These are phyloP conservation scores for Silurus aristotelis DNA, from an alignment of 2,797 vertebrate species.

Conservation along the genomic window DNA sequence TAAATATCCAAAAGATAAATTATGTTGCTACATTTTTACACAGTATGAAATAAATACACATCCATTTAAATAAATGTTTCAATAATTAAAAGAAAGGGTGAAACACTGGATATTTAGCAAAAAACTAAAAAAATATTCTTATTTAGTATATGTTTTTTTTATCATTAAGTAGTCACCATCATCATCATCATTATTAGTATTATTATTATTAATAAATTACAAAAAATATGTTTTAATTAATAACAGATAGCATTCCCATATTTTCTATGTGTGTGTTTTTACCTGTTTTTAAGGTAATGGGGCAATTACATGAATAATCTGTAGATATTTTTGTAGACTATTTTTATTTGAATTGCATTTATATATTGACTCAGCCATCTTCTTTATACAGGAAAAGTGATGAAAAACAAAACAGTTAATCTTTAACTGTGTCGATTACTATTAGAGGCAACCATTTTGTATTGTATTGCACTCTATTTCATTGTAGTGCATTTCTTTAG, in stretches of 20 bases:
- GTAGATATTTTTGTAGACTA: not conserved
- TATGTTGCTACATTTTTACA: not conserved
- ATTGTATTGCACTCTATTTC: slow-evolving; percentile 76
- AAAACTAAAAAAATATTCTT: no score
- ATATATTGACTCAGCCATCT: not conserved
- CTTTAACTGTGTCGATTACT: not conserved
- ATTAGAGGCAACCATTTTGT: slow-evolving; percentile 78
- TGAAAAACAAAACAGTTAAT: not conserved
- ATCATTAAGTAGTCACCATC: not conserved
- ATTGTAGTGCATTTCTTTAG: slow-evolving; percentile 58
- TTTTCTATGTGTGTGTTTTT: not conserved
- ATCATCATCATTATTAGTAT: no score
- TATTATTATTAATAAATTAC: no score
- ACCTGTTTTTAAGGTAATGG: not conserved
- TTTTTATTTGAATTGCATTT: not conserved
- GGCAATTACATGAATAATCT: not conserved
- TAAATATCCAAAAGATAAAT: not conserved
- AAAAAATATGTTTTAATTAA: not conserved
- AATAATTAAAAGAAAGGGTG: no score
- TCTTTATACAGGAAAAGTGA: not conserved
- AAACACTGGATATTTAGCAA: no score
- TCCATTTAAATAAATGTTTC: no score
- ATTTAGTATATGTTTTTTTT: no score
- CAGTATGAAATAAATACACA: not conserved
- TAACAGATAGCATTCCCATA: not conserved